Base-by-base conservation (phyloP, 2,797 vertebrate genomes). In the Acipenser ruthenus region DNA sequence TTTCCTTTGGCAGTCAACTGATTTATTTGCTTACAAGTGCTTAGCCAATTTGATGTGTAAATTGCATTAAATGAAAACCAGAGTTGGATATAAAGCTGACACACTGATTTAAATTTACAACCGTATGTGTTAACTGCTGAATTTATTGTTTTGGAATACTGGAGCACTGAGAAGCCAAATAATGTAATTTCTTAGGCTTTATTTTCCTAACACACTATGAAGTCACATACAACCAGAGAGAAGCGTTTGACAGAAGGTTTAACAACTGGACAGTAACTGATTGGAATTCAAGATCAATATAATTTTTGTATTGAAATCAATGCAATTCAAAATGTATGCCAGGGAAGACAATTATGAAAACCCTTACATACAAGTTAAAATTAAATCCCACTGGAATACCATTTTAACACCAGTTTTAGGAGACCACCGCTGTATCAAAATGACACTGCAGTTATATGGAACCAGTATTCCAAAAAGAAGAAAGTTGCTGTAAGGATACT, bases 51-150 rank as follows among this genome's bases (percentile, higher is more conserved):
- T 62, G 61, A 70, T 70, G 68, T 62, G 50, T 62, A 69, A 65
- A 53, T 63, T 66, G 60, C 64, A 18, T 47, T 66, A 70, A 63
- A 66, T 67, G 69, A 67, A 61, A 66, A 67, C 64, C 69, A 70
- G 69, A 63, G 10, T 23, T 51, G 63, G 60, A 70, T 63, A 51
- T 59, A 47, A 62, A 53, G 60, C 69, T 65, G 65, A 63, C 69
- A 69, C 50, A 56, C 65, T 49, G 59, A 69, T n/a, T 65, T 62
- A 62, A 62, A 69, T 70, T 64, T 67, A 70, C 71, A 61, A 65
- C 52, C 69, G 64, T 68, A 71, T 15, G 65, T 58, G 73, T 60
- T 69, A 62, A 65, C 64, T 64, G 56, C 58, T 65, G 68, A 69
- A 65, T 65, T 69, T 65, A 65, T 61, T 61, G 49, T 58, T 63